Percentiles rank a stretch among this genome's conserved stretches.
Conservation (phyloP, 2,888 invertebrate species). For the Geophilus truncorum region DNA sequence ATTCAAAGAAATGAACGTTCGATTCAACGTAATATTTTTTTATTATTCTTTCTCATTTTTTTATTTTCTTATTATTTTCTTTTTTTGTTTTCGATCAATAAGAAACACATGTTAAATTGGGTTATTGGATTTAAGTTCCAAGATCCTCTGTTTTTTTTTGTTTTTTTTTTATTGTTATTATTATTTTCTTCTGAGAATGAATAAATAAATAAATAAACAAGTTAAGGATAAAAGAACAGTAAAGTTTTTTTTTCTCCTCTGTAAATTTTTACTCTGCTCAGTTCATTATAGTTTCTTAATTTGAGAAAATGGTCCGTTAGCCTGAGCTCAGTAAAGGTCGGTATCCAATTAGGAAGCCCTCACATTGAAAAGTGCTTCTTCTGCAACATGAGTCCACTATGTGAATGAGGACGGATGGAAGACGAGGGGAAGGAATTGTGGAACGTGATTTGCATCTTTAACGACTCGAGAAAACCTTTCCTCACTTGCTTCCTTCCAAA, state of each 20-base stretch:
- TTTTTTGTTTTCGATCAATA: background rate
- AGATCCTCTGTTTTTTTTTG: background rate
- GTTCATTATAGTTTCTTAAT: background rate
- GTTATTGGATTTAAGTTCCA: background rate
- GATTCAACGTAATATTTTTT: background rate
- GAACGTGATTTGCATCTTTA: constrained; percentile 6
- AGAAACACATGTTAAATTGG: background rate
- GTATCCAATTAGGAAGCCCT: background rate
- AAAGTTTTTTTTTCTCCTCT: background rate
- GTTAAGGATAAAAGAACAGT: background rate
- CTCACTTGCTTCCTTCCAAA: background rate
- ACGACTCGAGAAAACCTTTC: background rate
- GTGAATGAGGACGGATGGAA: background rate
- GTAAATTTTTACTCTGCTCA: background rate
- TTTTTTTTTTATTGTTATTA: background rate
- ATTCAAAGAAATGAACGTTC: background rate
- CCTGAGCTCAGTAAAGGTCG: background rate
- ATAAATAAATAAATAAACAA: background rate
- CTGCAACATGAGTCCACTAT: background rate
- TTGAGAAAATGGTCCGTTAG: constrained; percentile 6
- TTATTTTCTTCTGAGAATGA: background rate
- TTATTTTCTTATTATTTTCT: no score
- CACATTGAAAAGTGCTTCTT: background rate
- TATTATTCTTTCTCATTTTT: background rate
- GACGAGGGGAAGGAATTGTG: background rate